Evolutionary conservation across 2,797 vertebrate species (phyloP).

Genomic region (Babyrousa celebensis): DNA sequence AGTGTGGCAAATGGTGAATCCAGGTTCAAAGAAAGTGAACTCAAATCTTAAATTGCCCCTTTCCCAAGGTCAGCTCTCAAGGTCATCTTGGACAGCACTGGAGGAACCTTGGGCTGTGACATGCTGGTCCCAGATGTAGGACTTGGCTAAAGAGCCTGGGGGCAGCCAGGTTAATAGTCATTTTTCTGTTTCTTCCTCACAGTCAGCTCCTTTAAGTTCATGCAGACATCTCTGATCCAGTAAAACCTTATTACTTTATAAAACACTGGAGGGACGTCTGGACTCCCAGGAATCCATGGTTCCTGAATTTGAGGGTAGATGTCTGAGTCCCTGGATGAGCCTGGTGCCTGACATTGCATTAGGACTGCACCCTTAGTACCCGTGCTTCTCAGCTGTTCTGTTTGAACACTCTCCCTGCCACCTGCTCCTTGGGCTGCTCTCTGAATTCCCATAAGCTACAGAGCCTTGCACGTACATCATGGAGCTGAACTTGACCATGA

Average conservation of each 20-base stretch:
- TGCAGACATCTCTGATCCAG: background rate
- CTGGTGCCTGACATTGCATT: background rate
- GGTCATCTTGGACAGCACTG: constrained; percentile 48
- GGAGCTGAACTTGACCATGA: background rate
- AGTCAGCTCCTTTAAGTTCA: background rate
- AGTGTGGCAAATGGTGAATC: background rate
- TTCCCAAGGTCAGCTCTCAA: constrained; percentile 75
- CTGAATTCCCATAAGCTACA: background rate
- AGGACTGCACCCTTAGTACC: rapidly evolving
- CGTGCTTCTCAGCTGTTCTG: background rate
- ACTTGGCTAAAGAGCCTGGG: background rate
- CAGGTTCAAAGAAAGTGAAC: background rate
- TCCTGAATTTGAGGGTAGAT: background rate
- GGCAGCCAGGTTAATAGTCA: background rate
- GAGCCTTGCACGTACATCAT: rapidly evolving
- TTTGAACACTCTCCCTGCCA: rapidly evolving
- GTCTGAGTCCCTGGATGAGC: background rate
- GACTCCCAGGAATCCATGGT: background rate
- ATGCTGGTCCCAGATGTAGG: background rate
- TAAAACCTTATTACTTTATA: background rate
- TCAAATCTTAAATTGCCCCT: background rate
- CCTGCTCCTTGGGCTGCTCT: rapidly evolving
- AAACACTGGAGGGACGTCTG: background rate
- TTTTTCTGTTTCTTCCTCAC: constrained; percentile 28
- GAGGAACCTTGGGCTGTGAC: background rate